Base-by-base conservation (phyloP, 35 echinoderm and acorn worm species). In the Chiridota heheva region DNA sequence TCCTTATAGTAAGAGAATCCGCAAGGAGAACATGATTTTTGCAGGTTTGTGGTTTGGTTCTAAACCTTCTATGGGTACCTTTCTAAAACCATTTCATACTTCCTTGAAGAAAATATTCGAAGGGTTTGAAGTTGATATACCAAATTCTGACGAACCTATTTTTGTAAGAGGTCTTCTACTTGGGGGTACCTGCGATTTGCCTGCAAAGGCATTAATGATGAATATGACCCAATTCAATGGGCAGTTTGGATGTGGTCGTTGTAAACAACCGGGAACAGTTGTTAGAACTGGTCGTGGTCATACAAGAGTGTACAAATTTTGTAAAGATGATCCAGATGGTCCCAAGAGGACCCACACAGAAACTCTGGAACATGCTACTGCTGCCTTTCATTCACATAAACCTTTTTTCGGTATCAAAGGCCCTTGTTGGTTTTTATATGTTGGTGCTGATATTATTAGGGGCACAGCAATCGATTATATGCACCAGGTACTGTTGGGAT, bases 391-490 rank as follows among this genome's bases (percentile, higher is more conserved):
- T 30, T 28, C 44, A 25, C 6, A 57, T 76, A 70, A 15, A 42
- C 7, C 7, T 42, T 18, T 76, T 56, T 16, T 31, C 33, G 72
- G 72, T 15, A 56, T 76, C 4, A 76, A 76, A 32, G 72, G 72
- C 4, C 72, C 72, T 31, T 76, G 44, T 31, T 76, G 72, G 72
- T 56, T 76, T 36, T 15, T 76, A 28, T 76, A 76, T 32, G 15
- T 57, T 32, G 46, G n/a, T 28, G 44, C 44, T 4, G 80, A 83
- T 44, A 36, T 83, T 22, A 83, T 85, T 10, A n/a, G 39, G 37
- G 82, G 82, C 16, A 76, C 69, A 40, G 82, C 44, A 40, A 24
- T 85, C 43, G 70, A 85, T 28, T 85, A 77, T 40, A 73, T 85
- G 82, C 82, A 85, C 40, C 58, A 58, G 43, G 69, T 85, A 12